Evolutionary conservation across 2,113 vertebrate genomes (phyloP).

Genomic region (Donacobius atricapilla): DNA sequence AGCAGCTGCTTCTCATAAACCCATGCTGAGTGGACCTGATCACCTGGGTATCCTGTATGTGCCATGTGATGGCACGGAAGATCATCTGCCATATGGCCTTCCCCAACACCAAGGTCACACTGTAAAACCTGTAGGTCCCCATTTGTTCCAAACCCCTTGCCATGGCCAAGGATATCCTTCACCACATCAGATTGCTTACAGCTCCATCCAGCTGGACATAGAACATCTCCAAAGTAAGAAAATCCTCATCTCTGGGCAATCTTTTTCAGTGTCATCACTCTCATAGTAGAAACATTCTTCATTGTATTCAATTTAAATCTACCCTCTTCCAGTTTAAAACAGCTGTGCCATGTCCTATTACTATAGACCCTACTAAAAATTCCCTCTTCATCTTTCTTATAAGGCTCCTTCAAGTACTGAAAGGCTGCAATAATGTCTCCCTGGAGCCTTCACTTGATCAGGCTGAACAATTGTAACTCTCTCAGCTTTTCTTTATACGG

Average conservation of each 20-base stretch:
- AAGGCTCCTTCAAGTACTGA: background rate
- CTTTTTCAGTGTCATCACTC: background rate
- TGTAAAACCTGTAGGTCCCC: background rate
- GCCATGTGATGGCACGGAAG: background rate
- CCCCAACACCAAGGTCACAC: background rate
- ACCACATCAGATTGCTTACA: background rate
- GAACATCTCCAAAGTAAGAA: background rate
- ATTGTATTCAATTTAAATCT: background rate
- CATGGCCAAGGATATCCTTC: background rate
- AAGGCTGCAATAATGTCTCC: background rate
- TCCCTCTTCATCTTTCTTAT: background rate
- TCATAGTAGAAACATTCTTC: background rate
- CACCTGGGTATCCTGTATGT: background rate
- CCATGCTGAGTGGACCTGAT: background rate
- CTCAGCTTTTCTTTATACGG: background rate
- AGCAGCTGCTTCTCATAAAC: background rate
- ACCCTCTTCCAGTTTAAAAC: background rate
- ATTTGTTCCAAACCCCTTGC: background rate
- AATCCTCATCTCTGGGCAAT: background rate
- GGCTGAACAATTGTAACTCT: background rate
- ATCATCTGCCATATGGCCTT: background rate
- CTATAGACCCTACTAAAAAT: background rate
- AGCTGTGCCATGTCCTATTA: background rate
- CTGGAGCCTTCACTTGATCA: background rate
- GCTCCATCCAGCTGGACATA: background rate